A percentile compares a stretch with the other conserved stretches of the same genome.
Evolutionary conservation across 2,113 vertebrate genomes (phyloP).

Genomic region (Sorex araneus): DNA sequence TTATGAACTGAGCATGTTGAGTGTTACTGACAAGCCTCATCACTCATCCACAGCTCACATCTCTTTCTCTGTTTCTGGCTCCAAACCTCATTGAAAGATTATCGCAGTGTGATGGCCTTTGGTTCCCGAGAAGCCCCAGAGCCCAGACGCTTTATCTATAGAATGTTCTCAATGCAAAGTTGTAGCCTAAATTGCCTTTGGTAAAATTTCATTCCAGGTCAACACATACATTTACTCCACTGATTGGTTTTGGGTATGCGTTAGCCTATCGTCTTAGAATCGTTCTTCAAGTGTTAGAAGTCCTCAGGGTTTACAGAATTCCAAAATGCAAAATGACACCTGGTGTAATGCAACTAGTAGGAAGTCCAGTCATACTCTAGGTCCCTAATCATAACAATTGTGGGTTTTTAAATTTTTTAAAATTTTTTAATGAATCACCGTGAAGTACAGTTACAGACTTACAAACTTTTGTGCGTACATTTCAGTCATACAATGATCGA

Average conservation of each 20-base stretch:
- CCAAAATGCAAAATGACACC: conserved; percentile 63
- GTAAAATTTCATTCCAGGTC: conserved; percentile 64
- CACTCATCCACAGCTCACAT: neutral
- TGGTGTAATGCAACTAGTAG: neutral
- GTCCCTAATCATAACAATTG: neutral
- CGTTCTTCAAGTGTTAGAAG: conserved; percentile 32
- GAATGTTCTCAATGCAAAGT: neutral
- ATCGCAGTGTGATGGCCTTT: conserved; percentile 55
- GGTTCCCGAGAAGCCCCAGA: neutral
- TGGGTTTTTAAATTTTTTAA: too few relatives aligned
- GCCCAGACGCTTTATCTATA: neutral
- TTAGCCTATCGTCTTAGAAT: conserved; percentile 63
- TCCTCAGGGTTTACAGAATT: neutral
- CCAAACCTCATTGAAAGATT: conserved; percentile 81
- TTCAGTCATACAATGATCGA: too few relatives aligned
- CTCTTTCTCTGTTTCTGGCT: neutral
- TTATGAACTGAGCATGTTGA: conserved; percentile 56
- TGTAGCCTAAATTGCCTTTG: neutral
- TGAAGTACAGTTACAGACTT: too few relatives aligned
- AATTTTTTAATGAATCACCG: too few relatives aligned
- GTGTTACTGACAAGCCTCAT: conserved; percentile 46
- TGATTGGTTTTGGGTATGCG: conserved; percentile 23
- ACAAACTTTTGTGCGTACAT: too few relatives aligned
- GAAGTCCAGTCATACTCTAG: neutral
- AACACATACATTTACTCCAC: conserved; percentile 59